Percentiles rank a stretch among this genome's conserved stretches.
Conservation (phyloP, 2,888 invertebrate genomes). For the Argyra leucocephala region DNA sequence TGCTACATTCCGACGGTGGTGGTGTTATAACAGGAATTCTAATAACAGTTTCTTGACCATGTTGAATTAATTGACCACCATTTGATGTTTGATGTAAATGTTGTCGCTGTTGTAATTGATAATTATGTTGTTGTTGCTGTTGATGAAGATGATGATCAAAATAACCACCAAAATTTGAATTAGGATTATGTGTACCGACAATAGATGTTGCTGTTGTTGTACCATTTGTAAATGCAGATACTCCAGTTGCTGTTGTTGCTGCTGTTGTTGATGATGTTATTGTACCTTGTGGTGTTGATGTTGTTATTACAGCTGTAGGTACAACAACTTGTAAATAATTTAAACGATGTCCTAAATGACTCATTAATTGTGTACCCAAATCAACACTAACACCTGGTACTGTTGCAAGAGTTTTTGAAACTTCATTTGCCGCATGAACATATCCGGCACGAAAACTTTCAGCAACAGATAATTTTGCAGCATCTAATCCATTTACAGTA, state of each 20-base stretch:
- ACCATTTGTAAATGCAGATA: slow-evolving; percentile 14
- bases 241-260: not conserved
- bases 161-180: not conserved
- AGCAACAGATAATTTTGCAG: slow-evolving; percentile 40
- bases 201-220: not conserved
- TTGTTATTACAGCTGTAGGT: slow-evolving; percentile 29
- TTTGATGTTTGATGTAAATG: slow-evolving; percentile 13
- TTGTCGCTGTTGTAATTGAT: not conserved
- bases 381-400: slow-evolving; percentile 81
- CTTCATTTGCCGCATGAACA: slow-evolving; percentile 82
- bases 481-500: slow-evolving; percentile 24
- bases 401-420: slow-evolving; percentile 73
- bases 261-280: not conserved
- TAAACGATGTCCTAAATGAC: slow-evolving; percentile 76
- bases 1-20: slow-evolving; percentile 41
- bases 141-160: not conserved
- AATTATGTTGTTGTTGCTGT: slow-evolving; percentile 12
- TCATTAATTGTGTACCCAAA: slow-evolving; percentile 80
- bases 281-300: not conserved
- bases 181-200: no score
- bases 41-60: slow-evolving; percentile 22
- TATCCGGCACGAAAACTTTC: slow-evolving; percentile 83
- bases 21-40: slow-evolving; percentile 35
- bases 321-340: slow-evolving; percentile 48
- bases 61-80: slow-evolving; percentile 13